phyloP scores from a whole-genome alignment of 2,113 vertebrate genomes.

The Pterocles burchelli region DNA sequence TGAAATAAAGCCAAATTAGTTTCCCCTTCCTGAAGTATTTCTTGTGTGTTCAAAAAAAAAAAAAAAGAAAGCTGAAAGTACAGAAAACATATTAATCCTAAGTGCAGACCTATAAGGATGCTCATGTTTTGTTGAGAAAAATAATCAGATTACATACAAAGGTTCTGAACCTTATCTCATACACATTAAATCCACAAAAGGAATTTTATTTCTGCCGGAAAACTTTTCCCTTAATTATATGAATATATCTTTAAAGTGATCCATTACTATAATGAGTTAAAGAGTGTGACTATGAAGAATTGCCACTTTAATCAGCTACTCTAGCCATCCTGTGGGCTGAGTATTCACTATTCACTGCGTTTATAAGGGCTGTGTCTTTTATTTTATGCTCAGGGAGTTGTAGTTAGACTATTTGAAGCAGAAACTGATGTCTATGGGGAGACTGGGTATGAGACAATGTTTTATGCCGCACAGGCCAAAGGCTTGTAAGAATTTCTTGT shows the following conservation, averaged over 20 bases:
- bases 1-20: slow-evolving; percentile 39
- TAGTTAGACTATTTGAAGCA: slow-evolving; percentile 12
- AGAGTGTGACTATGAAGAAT: background rate
- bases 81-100: background rate
- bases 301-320: background rate
- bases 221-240: background rate
- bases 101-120: background rate
- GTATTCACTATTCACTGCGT: background rate
- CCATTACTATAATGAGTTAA: background rate
- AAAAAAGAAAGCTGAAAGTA: background rate
- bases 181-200: background rate
- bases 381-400: background rate
- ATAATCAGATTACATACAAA: background rate
- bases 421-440: background rate
- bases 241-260: background rate
- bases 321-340: background rate
- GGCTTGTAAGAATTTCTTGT: background rate
- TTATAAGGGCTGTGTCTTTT: background rate
- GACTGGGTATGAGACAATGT: background rate
- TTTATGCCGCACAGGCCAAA: slow-evolving; percentile 10
- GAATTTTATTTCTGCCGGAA: background rate
- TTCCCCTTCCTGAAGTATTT: slow-evolving; percentile 38
- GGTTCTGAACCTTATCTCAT: background rate
- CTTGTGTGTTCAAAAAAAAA: background rate
- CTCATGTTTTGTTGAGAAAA: background rate